Percentiles rank a stretch among this genome's conserved stretches.
Evolutionary conservation across 2,113 vertebrate species (phyloP).

Genomic region (Lepisosteus osseus): DNA sequence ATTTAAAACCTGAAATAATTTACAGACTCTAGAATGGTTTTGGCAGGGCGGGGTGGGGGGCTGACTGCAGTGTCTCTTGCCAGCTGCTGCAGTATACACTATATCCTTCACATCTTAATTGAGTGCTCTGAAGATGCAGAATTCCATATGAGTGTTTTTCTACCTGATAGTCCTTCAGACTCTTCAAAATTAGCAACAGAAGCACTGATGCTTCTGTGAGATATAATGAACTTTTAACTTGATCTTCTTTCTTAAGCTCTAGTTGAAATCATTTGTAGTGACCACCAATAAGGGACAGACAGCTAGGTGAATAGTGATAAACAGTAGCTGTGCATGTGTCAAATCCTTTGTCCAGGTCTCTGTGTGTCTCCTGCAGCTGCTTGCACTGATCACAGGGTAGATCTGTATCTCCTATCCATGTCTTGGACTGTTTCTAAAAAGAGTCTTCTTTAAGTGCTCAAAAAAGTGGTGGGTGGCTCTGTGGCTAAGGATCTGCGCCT

Average conservation of each 20-base stretch:
- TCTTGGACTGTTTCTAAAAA: no score
- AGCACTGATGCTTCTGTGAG: slow-evolving; percentile 2
- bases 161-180: slow-evolving; percentile 4
- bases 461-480: no score
- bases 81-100: slow-evolving; percentile 29
- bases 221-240: slow-evolving; percentile 26
- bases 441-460: no score
- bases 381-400: no score
- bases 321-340: no score
- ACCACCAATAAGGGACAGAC: no score
- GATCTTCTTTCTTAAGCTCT: slow-evolving; percentile 2
- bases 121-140: slow-evolving; percentile 14
- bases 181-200: slow-evolving; percentile 14
- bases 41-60: background rate
- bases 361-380: no score
- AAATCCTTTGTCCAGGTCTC: no score
- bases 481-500: no score
- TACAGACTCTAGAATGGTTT: slow-evolving; percentile 21
- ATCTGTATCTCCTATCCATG: no score
- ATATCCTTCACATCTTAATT: slow-evolving; percentile 32
- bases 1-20: slow-evolving; percentile 37
- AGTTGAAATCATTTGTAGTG: no score
- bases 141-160: background rate
- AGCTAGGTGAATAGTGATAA: no score
- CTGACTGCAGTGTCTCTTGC: background rate